Evolutionary conservation across 2,888 invertebrate species (phyloP), one percentile per base, ranked within the genome.

Genomic region (Morpho achilles): DNA sequence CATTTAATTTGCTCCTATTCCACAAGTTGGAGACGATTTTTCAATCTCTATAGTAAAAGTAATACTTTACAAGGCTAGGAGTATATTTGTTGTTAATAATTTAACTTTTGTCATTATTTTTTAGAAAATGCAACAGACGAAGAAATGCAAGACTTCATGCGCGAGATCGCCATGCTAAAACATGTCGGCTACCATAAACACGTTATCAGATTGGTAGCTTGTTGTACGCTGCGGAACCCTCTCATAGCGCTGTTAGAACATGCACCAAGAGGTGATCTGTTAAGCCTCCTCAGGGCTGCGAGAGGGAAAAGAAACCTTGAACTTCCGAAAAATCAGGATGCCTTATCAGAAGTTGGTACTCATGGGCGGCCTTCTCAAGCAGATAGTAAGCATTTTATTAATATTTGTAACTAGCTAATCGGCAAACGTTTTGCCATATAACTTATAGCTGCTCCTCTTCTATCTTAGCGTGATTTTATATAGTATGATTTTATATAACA

Each of bases 101-200:
- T n/a, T n/a, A n/a, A n/a, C n/a, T n/a, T n/a, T n/a, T n/a, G n/a
- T n/a, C n/a, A n/a, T n/a, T n/a, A n/a, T n/a, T 16, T 16, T 16
- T 16, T 16, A 16, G 94, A 91, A 58, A 80, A 89, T 65, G 92
- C 92, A 1, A 78, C 91, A 0, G 80, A 89, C 8, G 94, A 93
- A 60, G 94, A 93, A 71, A 81, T 91, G 52, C 92, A 93, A 56
- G 95, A 96, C 72, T 94, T 97, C 71, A 84, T 95, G 16, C 92
- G 93, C 0, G 97, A 97, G 84, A 96, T 97, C 32, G 90, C 91
- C 39, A 95, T 95, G 84, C 91, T 96, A 78, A 96, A 96, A 77
- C 92, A 92, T 64, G 94, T 96, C 0, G 96, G 96, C 0, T 87
- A 85, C 0, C 96, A 97, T 80, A 92, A 93, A 10, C 94, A 96